Base-by-base conservation (phyloP, 2,113 vertebrate species). In the Pomatorhinus ruficollis region DNA sequence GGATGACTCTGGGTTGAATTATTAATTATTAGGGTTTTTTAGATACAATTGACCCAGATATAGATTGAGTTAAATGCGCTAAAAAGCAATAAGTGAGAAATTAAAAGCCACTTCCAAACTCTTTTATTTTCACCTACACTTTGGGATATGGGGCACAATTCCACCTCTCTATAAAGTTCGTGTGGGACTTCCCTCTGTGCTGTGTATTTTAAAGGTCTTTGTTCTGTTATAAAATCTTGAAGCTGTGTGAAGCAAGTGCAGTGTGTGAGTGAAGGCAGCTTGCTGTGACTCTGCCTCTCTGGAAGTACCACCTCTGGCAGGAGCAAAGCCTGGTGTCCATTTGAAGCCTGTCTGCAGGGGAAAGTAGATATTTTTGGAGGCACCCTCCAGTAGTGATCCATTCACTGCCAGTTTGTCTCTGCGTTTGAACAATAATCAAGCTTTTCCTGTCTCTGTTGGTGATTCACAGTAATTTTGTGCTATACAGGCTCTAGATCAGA, bases 381-480 rank as follows among this genome's bases (percentile, higher is more conserved):
- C 27, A 61, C 11, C 27, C 33, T 70, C n/a, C 69, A 45, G 37
- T 28, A 65, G 33, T 3, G 18, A 69, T 47, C 33, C 1, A 3
- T 56, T 78, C 6, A 1, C 44, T 94, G 39, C 47, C 68, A 66
- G 47, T 90, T 93, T 90, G 20, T 63, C 44, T 75, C 69, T 47
- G 1, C 1, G 15, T 74, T 92, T 90, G 78, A 92, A 83, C 31
- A 95, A 90, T 78, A 75, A 83, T 87, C 71, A 79, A 80, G 25
- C 27, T 90, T 76, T 93, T 96, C 85, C 10, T 1, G 68, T 96
- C 81, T 86, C 89, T 7, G 72, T n/a, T 68, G 70, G 90, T 74
- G 78, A 93, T 88, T 95, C 88, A 95, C 60, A 59, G 83, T 47
- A 64, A 86, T 93, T 96, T 83, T 83, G 75, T 68, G 31, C 61